Evolutionary conservation across 2,113 vertebrate genomes (phyloP), one percentile per base, ranked within the genome.

Genomic region (Morone chrysops): DNA sequence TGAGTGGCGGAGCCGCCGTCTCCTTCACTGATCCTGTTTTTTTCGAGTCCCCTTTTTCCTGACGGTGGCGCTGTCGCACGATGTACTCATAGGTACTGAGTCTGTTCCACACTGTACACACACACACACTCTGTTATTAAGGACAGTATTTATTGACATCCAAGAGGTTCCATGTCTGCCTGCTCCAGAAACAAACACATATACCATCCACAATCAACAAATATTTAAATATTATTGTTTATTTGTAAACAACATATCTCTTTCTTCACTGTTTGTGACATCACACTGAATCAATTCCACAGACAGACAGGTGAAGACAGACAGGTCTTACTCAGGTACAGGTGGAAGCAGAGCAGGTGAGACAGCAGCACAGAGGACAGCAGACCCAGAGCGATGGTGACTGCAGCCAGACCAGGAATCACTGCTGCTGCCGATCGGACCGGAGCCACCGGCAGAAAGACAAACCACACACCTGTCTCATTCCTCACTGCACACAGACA

Each of bases 21-120:
- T 95, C 92, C 45, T 86, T 91, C 65, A 72, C 76, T 5, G 90
- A 84, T 38, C 56, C 73, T 11, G 92, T 85, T 74, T 92, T 96
- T 75, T 89, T 92, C 1, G n/a, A 47, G 70, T 94, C 95, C 69
- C 95, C 95, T 43, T 73, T 72, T 70, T 96, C 96, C 81, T 95
- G 96, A 47, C 96, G 96, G 70, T 97, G 97, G 16, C 97, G 96
- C 90, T 97, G 97, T 20, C 96, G 96, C 83, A 99, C 95, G 18
- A 99, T 97, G 91, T 99, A 99, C 87, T 99, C 97, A 1, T 98
- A 99, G 0, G 98, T 99, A 53, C 97, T 98, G 82, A 99, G 93
- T 72, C 96, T 96, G 95, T 98, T 97, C 97, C 97, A 98, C 96
- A 98, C 98, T 99, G 66, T n/a, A n/a, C 41, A 48, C 36, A 76